Evolutionary conservation across 2,113 vertebrate genomes (phyloP).

Genomic region (Oryctolagus cuniculus): DNA sequence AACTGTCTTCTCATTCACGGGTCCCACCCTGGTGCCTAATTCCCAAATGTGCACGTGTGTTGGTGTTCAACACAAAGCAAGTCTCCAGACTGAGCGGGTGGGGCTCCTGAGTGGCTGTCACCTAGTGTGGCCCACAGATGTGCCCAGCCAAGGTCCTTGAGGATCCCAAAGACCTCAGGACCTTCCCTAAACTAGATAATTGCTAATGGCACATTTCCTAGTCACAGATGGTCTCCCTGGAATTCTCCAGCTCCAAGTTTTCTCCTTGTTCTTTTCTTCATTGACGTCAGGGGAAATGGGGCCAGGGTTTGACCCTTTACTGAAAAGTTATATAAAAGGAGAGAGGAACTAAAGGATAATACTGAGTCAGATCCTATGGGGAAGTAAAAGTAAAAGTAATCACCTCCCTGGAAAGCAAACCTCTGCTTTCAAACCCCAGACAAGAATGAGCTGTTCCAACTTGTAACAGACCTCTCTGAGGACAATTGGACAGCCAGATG

Average conservation of each 20-base stretch:
- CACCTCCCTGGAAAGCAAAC: slow-evolving; percentile 56
- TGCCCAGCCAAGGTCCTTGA: slow-evolving; percentile 53
- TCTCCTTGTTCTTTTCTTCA: slow-evolving; percentile 59
- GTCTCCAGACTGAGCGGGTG: background rate
- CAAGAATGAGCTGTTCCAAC: background rate
- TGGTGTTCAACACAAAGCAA: slow-evolving; percentile 14
- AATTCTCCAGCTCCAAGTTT: slow-evolving; percentile 24
- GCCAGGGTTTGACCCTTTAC: slow-evolving; percentile 39
- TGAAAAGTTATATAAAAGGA: slow-evolving; percentile 59
- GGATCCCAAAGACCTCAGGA: slow-evolving; percentile 59
- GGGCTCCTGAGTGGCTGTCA: background rate
- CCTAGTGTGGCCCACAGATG: background rate
- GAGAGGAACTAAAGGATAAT: slow-evolving; percentile 10
- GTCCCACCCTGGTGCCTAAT: background rate
- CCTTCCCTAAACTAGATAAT: slow-evolving; percentile 68
- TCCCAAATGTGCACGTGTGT: background rate
- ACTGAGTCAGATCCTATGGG: background rate
- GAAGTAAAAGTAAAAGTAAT: slow-evolving; percentile 66
- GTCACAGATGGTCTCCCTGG: slow-evolving; percentile 37
- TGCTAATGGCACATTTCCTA: slow-evolving; percentile 57
- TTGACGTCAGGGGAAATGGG: background rate
- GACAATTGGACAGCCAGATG: background rate
- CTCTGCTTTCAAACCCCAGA: slow-evolving; percentile 22
- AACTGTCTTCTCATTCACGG: slow-evolving; percentile 7
- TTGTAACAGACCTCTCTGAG: background rate